Conservation (phyloP, 1,140 invertebrate species). For the Coboldia fuscipes region DNA sequence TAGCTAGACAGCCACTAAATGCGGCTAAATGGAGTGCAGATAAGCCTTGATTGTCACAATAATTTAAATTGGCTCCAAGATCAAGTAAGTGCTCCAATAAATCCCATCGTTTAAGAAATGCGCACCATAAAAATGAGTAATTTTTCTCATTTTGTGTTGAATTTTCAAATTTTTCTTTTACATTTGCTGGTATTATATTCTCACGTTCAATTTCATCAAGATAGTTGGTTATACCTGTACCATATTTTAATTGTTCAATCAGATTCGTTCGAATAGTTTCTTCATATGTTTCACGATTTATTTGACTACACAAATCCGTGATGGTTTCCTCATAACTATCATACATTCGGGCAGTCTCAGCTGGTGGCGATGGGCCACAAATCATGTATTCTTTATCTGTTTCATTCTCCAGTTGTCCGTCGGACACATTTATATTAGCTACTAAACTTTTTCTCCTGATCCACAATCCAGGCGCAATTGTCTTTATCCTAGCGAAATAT, state of each 20-base stretch:
- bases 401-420: conserved; percentile 16
- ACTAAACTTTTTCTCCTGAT: too few species aligned
- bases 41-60: conserved; percentile 41
- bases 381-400: conserved; percentile 48
- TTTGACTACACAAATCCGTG: conserved; percentile 43
- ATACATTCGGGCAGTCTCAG: conserved; percentile 46
- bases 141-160: conserved; percentile 40
- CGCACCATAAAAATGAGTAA: conserved; percentile 41
- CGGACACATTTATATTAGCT: too few species aligned
- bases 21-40: conserved; percentile 50
- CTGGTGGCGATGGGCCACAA: conserved; percentile 46
- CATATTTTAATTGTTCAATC: conserved; percentile 43
- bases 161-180: conserved; percentile 23
- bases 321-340: conserved; percentile 46
- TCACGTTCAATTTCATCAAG: conserved; percentile 46
- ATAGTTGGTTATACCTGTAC: conserved; percentile 36
- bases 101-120: conserved; percentile 41
- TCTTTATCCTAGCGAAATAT: background rate
- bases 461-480: background rate
- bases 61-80: conserved; percentile 40
- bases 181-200: conserved; percentile 29
- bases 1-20: conserved; percentile 49
- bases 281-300: too few species aligned
- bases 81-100: conserved; percentile 33
- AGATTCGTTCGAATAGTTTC: conserved; percentile 45